Base-by-base conservation (phyloP, 2,888 invertebrate species). In the Pristionchus arcanus region DNA sequence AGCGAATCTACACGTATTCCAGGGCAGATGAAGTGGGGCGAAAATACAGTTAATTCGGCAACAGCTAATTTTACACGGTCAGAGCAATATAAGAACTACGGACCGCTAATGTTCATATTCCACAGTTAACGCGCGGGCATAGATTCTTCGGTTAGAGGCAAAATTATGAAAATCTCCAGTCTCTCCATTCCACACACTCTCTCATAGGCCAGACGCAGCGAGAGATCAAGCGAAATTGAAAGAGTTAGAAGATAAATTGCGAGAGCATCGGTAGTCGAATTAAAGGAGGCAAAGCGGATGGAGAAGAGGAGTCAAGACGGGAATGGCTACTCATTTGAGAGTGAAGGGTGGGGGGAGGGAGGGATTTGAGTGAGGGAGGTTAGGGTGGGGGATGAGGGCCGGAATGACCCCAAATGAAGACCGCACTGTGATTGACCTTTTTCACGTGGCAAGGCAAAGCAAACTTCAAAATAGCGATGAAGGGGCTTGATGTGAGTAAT, bases 211-310 rank as follows among this genome's bases (percentile, higher is more conserved):
- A 49, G 42, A 9, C 42, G 9, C 7, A 4, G 21, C 68, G 68
- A 28, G 16, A 74, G 19, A 74, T 19, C 9, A 34, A 37, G 68
- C n/a, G 1, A 15, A 31, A 25, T 68, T 31, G 31, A 37, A 19
- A 25, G 37, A 74, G 21, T 13, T 5, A 74, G 37, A 16, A 15
- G 74, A 49, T 49, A 49, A 3, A 49, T 49, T 49, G 42, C 16
- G 71, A 81, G 34, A 71, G 49, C 42, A 28, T 28, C 81, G 81
- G 81, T 74, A 19, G 74, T 74, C 74, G 74, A 74, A 81, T 81
- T 42, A 81, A 81, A 81, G 81, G 37, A 28, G 34, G 81, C 4
- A 21, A 74, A 21, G 68, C 25, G 13, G 59, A n/a, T 13, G 59
- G 2, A 21, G 59, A 13, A 2, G 74, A 37, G 37, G 37, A 37